Base-by-base conservation (phyloP, 2,113 vertebrate genomes). In the Corythoichthys haematopterus region DNA sequence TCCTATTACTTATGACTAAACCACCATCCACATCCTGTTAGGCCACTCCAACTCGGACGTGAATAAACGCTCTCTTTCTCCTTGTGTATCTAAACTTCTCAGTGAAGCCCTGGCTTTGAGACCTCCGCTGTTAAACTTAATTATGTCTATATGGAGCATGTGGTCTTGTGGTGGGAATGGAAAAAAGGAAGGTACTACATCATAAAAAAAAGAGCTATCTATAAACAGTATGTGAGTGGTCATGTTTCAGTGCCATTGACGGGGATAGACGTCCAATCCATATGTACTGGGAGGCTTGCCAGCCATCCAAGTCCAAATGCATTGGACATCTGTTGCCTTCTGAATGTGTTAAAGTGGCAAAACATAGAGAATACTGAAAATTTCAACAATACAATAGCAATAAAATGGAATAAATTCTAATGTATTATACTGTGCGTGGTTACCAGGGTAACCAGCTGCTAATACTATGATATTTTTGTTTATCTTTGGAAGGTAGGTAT, bases 1-100 rank as follows among this genome's bases (percentile, higher is more conserved):
- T 85, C 74, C 71, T 68, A 77, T 87, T 85, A 82, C 72, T 84
- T 84, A 88, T 92, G 88, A 90, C 85, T 87, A 85, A 89, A 84
- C 84, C 75, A 78, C 84, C 83, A 82, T 84, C 80, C 82, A 81
- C 75, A 79, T 87, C 78, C 85, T 82, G 85, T 84, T 79, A 71
- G 74, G 65, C 28, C 78, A 82, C 74, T 80, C 83, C 33, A 77
- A 84, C 72, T 79, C 83, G 82, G 80, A 84, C 66, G 62, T 60
- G 72, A 83, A 84, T 77, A 75, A 75, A 78, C 78, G 71, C 69
- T 56, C 53, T 35, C 67, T 35, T 50, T 47, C 67, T 58, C 72
- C 46, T 50, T 55, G 13, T 36, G 36, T 48, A 61, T 58, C 65
- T 16, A 59, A 56, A 37, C 71, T 61, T 69, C 51, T 69, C 71